Base-by-base conservation (phyloP, 2,113 vertebrate species). In the Ivindomyrus marchei region DNA sequence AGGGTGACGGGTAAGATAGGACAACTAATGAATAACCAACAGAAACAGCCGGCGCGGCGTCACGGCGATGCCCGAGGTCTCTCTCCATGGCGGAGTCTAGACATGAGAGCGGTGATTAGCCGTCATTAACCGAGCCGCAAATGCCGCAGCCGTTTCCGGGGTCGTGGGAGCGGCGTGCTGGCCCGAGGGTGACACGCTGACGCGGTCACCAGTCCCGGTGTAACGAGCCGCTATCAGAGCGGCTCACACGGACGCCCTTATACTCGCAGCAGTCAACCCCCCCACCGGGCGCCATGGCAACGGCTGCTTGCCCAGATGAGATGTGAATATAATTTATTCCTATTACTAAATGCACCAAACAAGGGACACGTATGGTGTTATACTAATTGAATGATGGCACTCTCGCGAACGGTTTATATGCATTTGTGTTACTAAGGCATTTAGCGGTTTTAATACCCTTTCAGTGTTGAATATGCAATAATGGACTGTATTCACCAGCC, bases 11-110 rank as follows among this genome's bases (percentile, higher is more conserved):
- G 89, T 90, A 90, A 92, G 92, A 97, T 97, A 97, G 96, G 96
- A 91, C 93, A 62, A 94, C 95, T 95, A 96, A 96, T 97, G 96
- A 94, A 95, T 95, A 95, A 93, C 94, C 94, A 95, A 96, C 95
- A 95, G 50, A 50, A 36, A 95, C 96, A 95, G 96, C 94, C 87
- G 31, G 94, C 93, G 95, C 94, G 94, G 95, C 94, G 45, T 94
- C 93, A 95, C 96, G 96, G 95, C 96, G 95, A 95, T 93, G 90
- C 92, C 50, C 10, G 85, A 86, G 88, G 62, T 45, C 66, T 42
- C 90, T 4, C 39, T 80, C 52, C 19, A 42, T 49, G 83, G 49
- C 19, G 53, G 70, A 56, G 90, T 85, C 90, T 36, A 62, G 90
- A 88, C 90, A 66, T 19, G 1, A 66, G 87, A 85, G 70, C 0